Base-by-base conservation (phyloP, 2,113 vertebrate genomes). In the Stigmatopora nigra region DNA sequence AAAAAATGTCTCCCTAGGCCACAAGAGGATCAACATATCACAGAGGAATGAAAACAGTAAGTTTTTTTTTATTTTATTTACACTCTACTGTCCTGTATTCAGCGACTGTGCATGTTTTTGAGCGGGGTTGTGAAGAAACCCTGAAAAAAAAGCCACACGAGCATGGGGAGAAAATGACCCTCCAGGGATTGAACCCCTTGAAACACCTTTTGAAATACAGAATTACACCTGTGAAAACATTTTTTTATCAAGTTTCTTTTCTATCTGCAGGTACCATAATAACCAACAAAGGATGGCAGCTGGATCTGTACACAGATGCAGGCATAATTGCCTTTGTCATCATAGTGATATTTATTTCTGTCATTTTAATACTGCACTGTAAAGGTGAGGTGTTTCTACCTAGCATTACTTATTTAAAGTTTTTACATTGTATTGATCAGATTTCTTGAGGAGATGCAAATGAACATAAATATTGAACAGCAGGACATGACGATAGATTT, bases 321-420 rank as follows among this genome's bases (percentile, higher is more conserved):
- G 89, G 87, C 48, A 72, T 80, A 0, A 4, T 62, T 7, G 60
- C 25, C 4, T 57, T 89, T 5, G 66, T 89, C 22, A 1, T 81
- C 53, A 25, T 79, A 5, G 73, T 87, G 9, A 73, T 84, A 3
- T 22, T 71, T 25, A 22, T 86, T n/a, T 80, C 83, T 25, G 46
- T 86, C 9, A 36, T 73, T 48, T 81, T 38, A 7, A 49, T 80
- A 56, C 67, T 4, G 48, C 67, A 76, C 11, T 86, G 72, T 31
- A 77, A 31, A 83, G 71, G 86, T 88, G 56, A 85, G 76, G 1
- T 1, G 4, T 48, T 53, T 47, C 13, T 47, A 31, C 20, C 11
- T 22, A 15, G 0, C 12, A 7, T 22, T 5, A 5, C 25, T 25
- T 55, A 22, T 17, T 19, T 8, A 16, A 7, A 31, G 1, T 31